These are phyloP conservation scores for Hoplodrina blanda DNA, from an alignment of 2,888 invertebrate species.

Conservation along the genomic window DNA sequence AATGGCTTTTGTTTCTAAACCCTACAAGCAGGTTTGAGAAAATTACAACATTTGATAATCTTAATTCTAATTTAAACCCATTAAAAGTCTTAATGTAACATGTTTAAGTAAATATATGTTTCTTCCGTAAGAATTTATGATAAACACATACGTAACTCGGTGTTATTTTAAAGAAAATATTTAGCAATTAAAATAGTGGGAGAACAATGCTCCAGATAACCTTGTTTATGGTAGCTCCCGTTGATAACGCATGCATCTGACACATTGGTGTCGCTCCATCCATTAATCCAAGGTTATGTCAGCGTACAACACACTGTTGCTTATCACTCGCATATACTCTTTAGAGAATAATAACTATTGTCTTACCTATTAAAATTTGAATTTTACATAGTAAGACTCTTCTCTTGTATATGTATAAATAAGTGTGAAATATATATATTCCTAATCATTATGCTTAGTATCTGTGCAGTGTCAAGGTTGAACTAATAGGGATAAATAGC, in stretches of 20 bases:
- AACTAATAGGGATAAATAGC: conserved; percentile 1
- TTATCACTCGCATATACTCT: conserved; percentile 37
- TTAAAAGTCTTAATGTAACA: neutral
- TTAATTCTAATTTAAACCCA: conserved; percentile 3
- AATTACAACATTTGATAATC: neutral
- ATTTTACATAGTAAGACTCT: neutral
- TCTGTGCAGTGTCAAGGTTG: neutral
- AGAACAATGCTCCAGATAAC: conserved; percentile 57
- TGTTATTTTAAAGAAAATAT: conserved; percentile 19
- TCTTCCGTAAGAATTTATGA: too few relatives aligned
- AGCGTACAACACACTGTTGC: conserved; percentile 25
- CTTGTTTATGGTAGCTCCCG: conserved; percentile 51
- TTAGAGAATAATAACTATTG: conserved; percentile 37
- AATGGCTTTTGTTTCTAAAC: neutral
- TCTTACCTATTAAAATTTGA: neutral
- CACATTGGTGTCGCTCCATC: conserved; percentile 54
- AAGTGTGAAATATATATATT: neutral
- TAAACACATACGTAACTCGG: neutral
- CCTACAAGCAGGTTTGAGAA: neutral
- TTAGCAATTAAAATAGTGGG: conserved; percentile 23
- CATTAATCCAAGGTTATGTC: conserved; percentile 67
- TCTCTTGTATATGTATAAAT: neutral
- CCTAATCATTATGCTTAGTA: neutral
- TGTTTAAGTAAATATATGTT: neutral
- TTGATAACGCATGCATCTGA: conserved; percentile 66